Evolutionary conservation across 1,140 invertebrate species (phyloP).

Genomic region (Chionoecetes opilio): DNA sequence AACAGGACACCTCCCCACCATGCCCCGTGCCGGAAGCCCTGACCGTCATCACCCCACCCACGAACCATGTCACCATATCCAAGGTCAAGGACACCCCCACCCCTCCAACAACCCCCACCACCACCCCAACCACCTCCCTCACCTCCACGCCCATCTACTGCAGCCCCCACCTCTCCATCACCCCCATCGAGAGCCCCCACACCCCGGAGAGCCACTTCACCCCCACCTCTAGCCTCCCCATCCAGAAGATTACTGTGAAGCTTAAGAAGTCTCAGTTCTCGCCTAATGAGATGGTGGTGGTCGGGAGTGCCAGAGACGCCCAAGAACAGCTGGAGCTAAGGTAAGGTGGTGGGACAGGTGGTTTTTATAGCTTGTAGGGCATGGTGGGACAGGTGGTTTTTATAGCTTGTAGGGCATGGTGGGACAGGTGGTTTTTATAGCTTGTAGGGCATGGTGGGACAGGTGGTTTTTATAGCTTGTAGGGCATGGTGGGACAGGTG

Average conservation of each 20-base stretch:
- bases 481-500: too few relatives aligned
- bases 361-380: too few relatives aligned
- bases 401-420: too few relatives aligned
- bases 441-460: too few relatives aligned
- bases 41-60: neutral
- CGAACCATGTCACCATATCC: neutral
- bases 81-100: neutral
- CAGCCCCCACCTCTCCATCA: constrained; percentile 37
- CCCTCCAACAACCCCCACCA: neutral
- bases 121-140: neutral
- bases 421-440: too few relatives aligned
- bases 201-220: neutral
- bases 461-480: too few relatives aligned
- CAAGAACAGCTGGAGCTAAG: constrained; percentile 73
- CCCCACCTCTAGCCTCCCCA: neutral
- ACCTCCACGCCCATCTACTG: constrained; percentile 20
- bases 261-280: constrained; percentile 80
- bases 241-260: constrained; percentile 78
- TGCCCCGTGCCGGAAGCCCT: constrained; percentile 52
- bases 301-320: constrained; percentile 78
- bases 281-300: constrained; percentile 81
- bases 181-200: neutral
- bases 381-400: too few relatives aligned
- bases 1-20: constrained; percentile 45
- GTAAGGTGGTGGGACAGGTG: constrained; percentile 32